Evolutionary conservation across 2,888 invertebrate species (phyloP), one percentile per base, ranked within the genome.

Genomic region (Thereva nobilitata): DNA sequence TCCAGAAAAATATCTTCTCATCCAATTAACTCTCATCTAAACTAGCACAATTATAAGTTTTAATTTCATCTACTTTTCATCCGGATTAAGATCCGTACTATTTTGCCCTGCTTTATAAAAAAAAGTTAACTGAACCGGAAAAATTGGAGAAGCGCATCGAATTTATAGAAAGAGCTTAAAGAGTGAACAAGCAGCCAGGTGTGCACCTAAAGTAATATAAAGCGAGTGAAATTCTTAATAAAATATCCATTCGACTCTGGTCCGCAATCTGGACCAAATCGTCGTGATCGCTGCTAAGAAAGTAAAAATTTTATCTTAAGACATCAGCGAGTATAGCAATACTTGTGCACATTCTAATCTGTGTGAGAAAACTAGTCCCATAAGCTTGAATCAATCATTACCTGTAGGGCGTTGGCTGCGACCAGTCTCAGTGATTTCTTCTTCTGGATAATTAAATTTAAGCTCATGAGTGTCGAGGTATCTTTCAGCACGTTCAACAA

Each of bases 401-500:
- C 59, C 59, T 23, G 59, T 12, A 5, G 59, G 37, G 12, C 38
- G 10, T 1, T 50, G 41, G 42, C 50, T 50, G 8, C 63, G 52
- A n/a, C 50, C 50, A 6, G 35, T 63, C 41, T 63, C 63, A 4
- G 41, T 40, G 23, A 40, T n/a, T n/a, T n/a, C 76, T 56, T 76
- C 77, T 67, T 79, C 77, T 12, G 83, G 80, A 75, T 78, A 76
- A 57, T 82, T 77, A 54, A 84, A 76, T 72, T 80, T 81, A 65
- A 85, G 72, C 72, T 84, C 82, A 70, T 84, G 83, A 44, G 80
- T 81, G 57, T 77, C 75, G 70, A 84, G 73, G 73, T 82, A 85
- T 68, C 82, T 79, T 68, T 82, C 76, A 71, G 83, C 78, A 70
- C 83, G 82, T 70, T 83, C 83, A 64, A 83, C 74, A 41, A 84